phyloP scores from a whole-genome alignment of 2,888 invertebrate genomes.

The Monopis laevigella region DNA sequence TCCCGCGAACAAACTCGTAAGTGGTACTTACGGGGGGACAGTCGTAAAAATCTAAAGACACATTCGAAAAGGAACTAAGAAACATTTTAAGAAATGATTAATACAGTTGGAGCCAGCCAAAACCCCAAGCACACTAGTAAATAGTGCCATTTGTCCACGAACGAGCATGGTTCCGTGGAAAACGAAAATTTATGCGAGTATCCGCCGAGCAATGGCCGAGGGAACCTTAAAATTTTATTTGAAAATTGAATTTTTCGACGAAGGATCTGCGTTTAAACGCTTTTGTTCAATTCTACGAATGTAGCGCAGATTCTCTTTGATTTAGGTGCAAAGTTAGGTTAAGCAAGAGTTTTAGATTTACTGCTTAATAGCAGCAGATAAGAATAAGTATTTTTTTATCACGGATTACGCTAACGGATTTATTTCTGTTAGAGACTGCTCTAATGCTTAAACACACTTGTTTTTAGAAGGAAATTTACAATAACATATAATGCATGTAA shows the following conservation, averaged over 20 bases:
- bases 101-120: conserved; percentile 4
- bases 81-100: conserved; percentile 9
- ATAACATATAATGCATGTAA: too few species aligned
- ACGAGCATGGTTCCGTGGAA: conserved; percentile 3
- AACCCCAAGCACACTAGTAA: conserved; percentile 6
- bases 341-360: too few species aligned
- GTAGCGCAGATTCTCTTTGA: too few species aligned
- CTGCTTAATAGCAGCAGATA: too few species aligned
- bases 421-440: too few species aligned
- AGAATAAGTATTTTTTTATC: too few species aligned
- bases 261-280: conserved; percentile 4
- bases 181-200: conserved; percentile 2
- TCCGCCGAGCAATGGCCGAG: conserved; percentile 5
- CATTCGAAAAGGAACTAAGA: conserved; percentile 10
- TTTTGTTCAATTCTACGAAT: conserved; percentile 4
- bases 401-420: too few species aligned
- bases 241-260: conserved; percentile 6
- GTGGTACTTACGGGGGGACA: background rate
- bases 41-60: conserved; percentile 8
- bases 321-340: too few species aligned
- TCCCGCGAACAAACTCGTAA: too few species aligned
- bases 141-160: conserved; percentile 9
- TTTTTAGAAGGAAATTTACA: too few species aligned
- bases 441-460: too few species aligned
- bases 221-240: conserved; percentile 9